These are phyloP conservation scores for Brachystomella parvula DNA, from an alignment of 1,140 invertebrate species.

Conservation along the genomic window DNA sequence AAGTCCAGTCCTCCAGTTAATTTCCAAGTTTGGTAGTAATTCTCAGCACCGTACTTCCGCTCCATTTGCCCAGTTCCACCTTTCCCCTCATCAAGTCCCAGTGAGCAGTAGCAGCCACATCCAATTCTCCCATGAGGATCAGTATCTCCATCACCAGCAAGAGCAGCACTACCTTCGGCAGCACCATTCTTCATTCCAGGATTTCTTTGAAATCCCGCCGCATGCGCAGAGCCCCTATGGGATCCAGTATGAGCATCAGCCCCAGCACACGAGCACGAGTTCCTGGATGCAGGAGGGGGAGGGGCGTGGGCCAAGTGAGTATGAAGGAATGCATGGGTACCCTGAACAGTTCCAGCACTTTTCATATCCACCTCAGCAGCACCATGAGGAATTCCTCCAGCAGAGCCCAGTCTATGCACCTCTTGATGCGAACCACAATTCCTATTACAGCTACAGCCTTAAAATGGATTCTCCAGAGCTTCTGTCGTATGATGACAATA, in stretches of 20 bases:
- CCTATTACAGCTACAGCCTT: slow-evolving; percentile 21
- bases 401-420: slow-evolving; percentile 6
- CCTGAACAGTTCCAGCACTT: background rate
- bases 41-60: slow-evolving; percentile 20
- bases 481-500: slow-evolving; percentile 18
- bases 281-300: background rate
- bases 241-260: slow-evolving; percentile 5
- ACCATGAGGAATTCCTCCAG: slow-evolving; percentile 24
- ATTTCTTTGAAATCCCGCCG: background rate
- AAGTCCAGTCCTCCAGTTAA: slow-evolving; percentile 33
- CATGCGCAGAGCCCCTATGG: background rate
- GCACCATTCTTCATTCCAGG: background rate
- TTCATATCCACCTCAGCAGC: slow-evolving; percentile 5
- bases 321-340: background rate
- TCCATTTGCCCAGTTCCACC: slow-evolving; percentile 36
- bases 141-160: slow-evolving; percentile 15
- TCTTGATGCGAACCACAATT: slow-evolving; percentile 35
- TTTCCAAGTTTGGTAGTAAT: slow-evolving; percentile 28
- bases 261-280: background rate
- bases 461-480: slow-evolving; percentile 29
- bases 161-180: slow-evolving; percentile 19
- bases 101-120: slow-evolving; percentile 21
- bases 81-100: background rate
- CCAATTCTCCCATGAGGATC: slow-evolving; percentile 11
- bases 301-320: background rate